phyloP scores from a whole-genome alignment of 2,888 invertebrate species.

The Siphlonurus alternatus region DNA sequence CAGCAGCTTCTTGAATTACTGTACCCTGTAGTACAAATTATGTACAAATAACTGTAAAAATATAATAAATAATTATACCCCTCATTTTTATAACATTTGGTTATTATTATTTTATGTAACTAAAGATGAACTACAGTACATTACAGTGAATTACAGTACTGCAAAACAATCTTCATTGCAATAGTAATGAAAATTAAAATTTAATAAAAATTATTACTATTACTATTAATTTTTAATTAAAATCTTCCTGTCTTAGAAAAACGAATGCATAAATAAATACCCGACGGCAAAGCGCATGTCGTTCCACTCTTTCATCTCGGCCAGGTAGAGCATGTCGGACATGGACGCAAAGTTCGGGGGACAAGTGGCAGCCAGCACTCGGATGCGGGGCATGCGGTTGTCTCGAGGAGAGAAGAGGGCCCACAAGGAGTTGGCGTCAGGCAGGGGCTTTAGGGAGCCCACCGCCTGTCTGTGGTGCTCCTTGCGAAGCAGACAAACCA shows the following conservation, averaged over 20 bases:
- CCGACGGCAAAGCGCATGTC: slow-evolving; percentile 47
- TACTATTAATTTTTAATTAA: neutral
- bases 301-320: slow-evolving; percentile 50
- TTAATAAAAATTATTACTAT: neutral
- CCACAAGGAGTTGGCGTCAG: slow-evolving; percentile 37
- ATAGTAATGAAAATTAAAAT: neutral
- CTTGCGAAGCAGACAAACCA: slow-evolving; percentile 58
- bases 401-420: slow-evolving; percentile 69
- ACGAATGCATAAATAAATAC: slow-evolving; percentile 20
- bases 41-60: slow-evolving; percentile 1
- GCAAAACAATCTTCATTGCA: too few relatives aligned
- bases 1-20: too few relatives aligned
- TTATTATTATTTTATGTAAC: too few relatives aligned
- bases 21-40: too few relatives aligned
- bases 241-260: too few relatives aligned
- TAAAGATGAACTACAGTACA: too few relatives aligned
- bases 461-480: slow-evolving; percentile 56
- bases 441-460: slow-evolving; percentile 44
- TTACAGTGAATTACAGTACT: too few relatives aligned
- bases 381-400: slow-evolving; percentile 55
- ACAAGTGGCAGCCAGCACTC: slow-evolving; percentile 47
- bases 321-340: slow-evolving; percentile 44
- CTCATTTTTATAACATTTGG: too few relatives aligned
- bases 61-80: too few relatives aligned
- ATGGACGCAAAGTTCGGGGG: slow-evolving; percentile 37